Percentiles rank a stretch among this genome's conserved stretches.
Evolutionary conservation across 2,888 invertebrate species (phyloP).

Genomic region (Cephus pulcher): DNA sequence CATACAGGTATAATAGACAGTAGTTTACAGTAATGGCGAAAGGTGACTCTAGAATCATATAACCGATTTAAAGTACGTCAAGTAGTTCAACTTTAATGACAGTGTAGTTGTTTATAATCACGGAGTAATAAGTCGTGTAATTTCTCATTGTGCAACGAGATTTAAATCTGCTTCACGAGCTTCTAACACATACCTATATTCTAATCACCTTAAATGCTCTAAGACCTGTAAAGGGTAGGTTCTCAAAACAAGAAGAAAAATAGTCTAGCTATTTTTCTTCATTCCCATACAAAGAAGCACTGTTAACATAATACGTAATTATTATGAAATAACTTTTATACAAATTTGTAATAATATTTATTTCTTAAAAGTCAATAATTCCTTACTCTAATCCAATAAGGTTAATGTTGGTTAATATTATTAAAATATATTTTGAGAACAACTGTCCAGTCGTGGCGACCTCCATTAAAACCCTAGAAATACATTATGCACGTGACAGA

Average conservation of each 20-base stretch:
- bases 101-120: background rate
- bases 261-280: background rate
- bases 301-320: background rate
- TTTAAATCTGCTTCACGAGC: background rate
- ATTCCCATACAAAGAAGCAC: background rate
- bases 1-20: background rate
- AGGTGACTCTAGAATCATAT: background rate
- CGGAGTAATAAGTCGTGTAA: background rate
- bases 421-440: conserved; percentile 24
- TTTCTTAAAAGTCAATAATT: background rate
- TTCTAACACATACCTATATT: background rate
- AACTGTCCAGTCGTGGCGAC: conserved; percentile 25
- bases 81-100: background rate
- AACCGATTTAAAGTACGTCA: background rate
- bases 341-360: background rate
- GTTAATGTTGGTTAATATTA: background rate
- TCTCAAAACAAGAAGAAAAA: background rate
- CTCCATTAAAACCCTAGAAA: conserved; percentile 55
- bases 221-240: background rate
- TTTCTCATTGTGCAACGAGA: background rate
- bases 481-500: conserved; percentile 46
- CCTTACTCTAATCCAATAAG: background rate
- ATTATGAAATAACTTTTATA: background rate
- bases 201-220: background rate
- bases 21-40: background rate